Evolutionary conservation across 2,797 vertebrate species (phyloP).

Genomic region (Coregonus ussuriensis): DNA sequence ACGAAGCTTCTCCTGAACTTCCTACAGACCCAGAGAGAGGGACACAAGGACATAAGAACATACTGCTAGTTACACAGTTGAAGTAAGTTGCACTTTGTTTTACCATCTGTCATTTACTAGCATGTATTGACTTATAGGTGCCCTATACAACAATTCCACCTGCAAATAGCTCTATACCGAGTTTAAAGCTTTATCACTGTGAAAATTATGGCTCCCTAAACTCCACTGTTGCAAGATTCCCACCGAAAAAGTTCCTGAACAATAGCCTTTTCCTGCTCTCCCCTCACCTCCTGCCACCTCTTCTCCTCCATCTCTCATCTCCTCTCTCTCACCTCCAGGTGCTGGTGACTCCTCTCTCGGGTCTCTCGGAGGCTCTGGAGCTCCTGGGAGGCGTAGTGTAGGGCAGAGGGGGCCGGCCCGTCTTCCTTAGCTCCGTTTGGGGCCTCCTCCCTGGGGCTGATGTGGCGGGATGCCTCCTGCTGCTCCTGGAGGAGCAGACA

Average conservation of each 20-base stretch:
- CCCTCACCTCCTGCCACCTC: too few species aligned
- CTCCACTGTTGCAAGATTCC: neutral
- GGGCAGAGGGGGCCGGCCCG: constrained; percentile 48
- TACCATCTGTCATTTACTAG: neutral
- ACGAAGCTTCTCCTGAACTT: constrained; percentile 72
- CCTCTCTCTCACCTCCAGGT: constrained; percentile 57
- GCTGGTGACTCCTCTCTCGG: constrained; percentile 67
- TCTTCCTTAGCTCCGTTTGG: constrained; percentile 20
- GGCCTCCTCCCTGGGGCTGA: constrained; percentile 39
- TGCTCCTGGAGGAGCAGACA: constrained; percentile 70
- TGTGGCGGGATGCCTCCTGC: constrained; percentile 48
- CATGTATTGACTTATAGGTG: neutral
- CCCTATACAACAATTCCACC: neutral
- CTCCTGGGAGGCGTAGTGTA: constrained; percentile 70
- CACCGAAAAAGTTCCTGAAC: neutral
- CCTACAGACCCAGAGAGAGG: constrained; percentile 50
- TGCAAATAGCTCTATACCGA: neutral
- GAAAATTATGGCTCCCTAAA: neutral
- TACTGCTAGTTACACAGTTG: neutral
- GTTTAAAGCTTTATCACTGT: neutral
- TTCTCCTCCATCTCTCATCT: neutral
- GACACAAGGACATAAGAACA: neutral
- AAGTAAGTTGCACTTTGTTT: neutral
- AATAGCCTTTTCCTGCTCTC: neutral
- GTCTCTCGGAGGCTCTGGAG: constrained; percentile 67